Evolutionary conservation across 92 coral and sea anemone genomes (phyloP).

Genomic region (Phenganax marumi): DNA sequence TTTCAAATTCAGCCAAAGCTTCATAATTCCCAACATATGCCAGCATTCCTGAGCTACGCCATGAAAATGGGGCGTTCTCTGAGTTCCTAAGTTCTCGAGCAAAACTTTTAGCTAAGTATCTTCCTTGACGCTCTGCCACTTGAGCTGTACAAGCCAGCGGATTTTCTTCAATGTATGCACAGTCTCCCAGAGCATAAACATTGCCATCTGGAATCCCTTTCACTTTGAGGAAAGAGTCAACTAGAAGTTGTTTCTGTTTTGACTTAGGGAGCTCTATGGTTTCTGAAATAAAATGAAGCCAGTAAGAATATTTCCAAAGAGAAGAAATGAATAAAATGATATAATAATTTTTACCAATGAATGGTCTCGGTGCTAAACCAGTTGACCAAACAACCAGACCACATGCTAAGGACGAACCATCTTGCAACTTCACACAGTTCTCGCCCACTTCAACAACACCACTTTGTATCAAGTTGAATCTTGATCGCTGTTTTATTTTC

Average conservation of each 20-base stretch:
- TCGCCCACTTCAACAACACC: slow-evolving; percentile 77
- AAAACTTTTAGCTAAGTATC: slow-evolving; percentile 74
- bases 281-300: slow-evolving; percentile 46
- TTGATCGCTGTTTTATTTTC: slow-evolving; percentile 84
- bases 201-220: slow-evolving; percentile 68
- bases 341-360: slow-evolving; percentile 65
- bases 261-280: slow-evolving; percentile 81
- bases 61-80: slow-evolving; percentile 71
- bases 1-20: slow-evolving; percentile 85
- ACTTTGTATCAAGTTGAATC: slow-evolving; percentile 77
- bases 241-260: slow-evolving; percentile 73
- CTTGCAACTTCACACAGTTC: slow-evolving; percentile 71
- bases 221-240: slow-evolving; percentile 68
- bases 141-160: slow-evolving; percentile 96
- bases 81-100: slow-evolving; percentile 49
- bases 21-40: slow-evolving; percentile 93
- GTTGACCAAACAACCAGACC: slow-evolving; percentile 99
- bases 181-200: slow-evolving; percentile 87
- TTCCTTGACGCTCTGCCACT: slow-evolving; percentile 91
- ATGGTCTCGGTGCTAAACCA: slow-evolving; percentile 89
- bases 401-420: slow-evolving; percentile 76
- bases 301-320: neutral
- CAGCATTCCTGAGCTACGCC: slow-evolving; percentile 91
- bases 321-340: neutral
- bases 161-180: slow-evolving; percentile 72